Evolutionary conservation across 2,797 vertebrate species (phyloP).

Genomic region (Gadopsis marmoratus): DNA sequence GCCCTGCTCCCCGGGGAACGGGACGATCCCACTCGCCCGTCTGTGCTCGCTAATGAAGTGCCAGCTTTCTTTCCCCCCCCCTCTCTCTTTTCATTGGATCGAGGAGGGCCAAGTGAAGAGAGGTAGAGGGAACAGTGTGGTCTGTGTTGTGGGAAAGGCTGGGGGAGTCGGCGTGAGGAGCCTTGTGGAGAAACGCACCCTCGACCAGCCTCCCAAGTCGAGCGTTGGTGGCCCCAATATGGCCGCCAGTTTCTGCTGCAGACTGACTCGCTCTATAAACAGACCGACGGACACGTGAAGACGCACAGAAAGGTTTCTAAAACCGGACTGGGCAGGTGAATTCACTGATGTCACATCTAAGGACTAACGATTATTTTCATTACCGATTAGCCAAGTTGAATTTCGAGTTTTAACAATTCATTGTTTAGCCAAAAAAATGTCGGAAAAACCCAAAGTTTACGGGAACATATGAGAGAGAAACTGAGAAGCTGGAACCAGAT

Average conservation of each 20-base stretch:
- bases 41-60: conserved; percentile 82
- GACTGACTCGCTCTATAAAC: background rate
- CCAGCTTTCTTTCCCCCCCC: conserved; percentile 62
- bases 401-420: background rate
- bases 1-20: conserved; percentile 74
- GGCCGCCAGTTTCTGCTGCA: conserved; percentile 45
- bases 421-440: background rate
- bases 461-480: background rate
- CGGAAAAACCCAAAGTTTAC: background rate
- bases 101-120: conserved; percentile 58
- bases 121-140: conserved; percentile 58
- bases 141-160: conserved; percentile 60
- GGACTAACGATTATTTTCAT: background rate
- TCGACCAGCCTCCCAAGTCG: conserved; percentile 30
- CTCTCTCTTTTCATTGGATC: conserved; percentile 25
- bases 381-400: background rate
- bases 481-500: background rate
- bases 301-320: background rate
- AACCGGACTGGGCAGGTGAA: conserved; percentile 6
- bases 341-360: too few relatives aligned
- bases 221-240: conserved; percentile 25
- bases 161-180: conserved; percentile 57
- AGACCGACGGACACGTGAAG: conserved; percentile 9
- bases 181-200: conserved; percentile 70
- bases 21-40: conserved; percentile 83